Evolutionary conservation across 2,888 invertebrate species (phyloP), one percentile per base, ranked within the genome.

Genomic region (Meteorus colon): DNA sequence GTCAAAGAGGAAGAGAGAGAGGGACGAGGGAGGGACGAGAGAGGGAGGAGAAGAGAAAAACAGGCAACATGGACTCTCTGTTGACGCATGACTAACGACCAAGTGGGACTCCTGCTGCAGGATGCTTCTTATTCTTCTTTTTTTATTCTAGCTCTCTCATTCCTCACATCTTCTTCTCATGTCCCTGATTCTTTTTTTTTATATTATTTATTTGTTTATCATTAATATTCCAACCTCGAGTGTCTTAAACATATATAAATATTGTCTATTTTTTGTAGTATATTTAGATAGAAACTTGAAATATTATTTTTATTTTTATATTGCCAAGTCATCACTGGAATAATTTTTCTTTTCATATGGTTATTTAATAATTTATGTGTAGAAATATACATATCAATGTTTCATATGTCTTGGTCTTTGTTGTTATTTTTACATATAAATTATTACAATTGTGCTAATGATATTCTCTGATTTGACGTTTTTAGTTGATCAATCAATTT

Each of bases 61-160:
- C 41, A 16, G 66, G 66, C 70, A 69, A 75, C 70, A 71, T 60
- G 66, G 66, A 65, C 63, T 62, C 75, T 69, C 19, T 69, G 59
- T 65, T 55, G 37, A 63, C 60, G 68, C 67, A 74, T 77, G 77
- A 79, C 55, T 78, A 79, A 79, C 74, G 77, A 73, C 66, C 51
- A 65, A 37, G 31, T 48, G 48, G 34, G 31, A 45, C 59, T 59
- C 71, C 59, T 34, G 37, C 65, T 65, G 55, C 48, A 55, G 55
- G 69, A 69, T 55, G 41, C 55, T 55, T 34, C 34, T 69, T 51
- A 27, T 34, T 31, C 31, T 55, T 34, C 34, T 69, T 31, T 29
- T 29, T 66, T 55, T 24, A n/a, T 29, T 68, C 31, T 68, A 24
- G 34, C 31, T 51, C 55, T 55, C n/a, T 55, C 19, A 19, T 55